Base-by-base conservation (phyloP, 2,113 vertebrate species). In the Pitta sordida region DNA sequence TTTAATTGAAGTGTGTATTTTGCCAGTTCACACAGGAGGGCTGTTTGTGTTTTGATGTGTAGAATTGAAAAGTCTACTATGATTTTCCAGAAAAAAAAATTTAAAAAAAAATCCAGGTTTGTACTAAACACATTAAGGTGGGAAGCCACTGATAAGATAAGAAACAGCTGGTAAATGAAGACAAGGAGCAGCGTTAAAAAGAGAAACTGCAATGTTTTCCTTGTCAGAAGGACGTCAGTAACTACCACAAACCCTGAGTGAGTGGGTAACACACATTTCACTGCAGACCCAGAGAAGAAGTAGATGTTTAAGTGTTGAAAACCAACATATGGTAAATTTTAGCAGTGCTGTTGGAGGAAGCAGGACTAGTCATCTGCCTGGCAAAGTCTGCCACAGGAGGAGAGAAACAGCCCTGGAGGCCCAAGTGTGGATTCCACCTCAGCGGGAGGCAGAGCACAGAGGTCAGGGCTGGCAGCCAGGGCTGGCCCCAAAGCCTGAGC, bases 111-210 rank as follows among this genome's bases (percentile, higher is more conserved):
- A 53, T 68, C 34, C 24, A 56, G 52, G 67, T 60, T 90, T 86
- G 52, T 46, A 67, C 18, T 70, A 76, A 67, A 74, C 17, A 6
- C 23, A 36, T 78, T 71, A 88, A 86, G 48, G 85, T 77, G 49
- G 39, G 70, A 95, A 92, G 43, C 13, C 64, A 70, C 49, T 17
- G 48, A 84, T 59, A 85, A 95, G 88, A 56, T 71, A 69, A 86
- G 75, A 70, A 95, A 92, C 93, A 96, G 84, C 89, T 95, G 96
- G 86, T 74, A 95, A 92, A 96, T 93, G 84, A 94, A 91, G 84
- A 94, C 43, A 51, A 92, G 87, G 64, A 94, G 49, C 59, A n/a
- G 68, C 1, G 44, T 91, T 91, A 88, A 79, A 94, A 91, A 92
- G 71, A 93, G 85, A 95, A 96, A 95, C 21, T 30, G 60, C 52